Conservation (phyloP, 2,888 invertebrate genomes). For the Eupithecia inturbata region DNA sequence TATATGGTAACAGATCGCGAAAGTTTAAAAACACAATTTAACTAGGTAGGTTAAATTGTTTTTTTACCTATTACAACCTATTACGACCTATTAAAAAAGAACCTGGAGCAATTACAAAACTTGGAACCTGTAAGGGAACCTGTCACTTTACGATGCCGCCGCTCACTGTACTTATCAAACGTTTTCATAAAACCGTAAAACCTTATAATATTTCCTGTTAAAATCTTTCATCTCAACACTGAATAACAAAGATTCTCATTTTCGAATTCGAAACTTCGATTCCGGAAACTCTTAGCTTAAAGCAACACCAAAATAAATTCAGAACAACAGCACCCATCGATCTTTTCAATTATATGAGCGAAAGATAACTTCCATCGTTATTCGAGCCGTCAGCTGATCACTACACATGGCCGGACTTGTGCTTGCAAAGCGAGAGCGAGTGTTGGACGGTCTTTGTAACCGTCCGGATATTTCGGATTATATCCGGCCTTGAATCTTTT, state of each 20-base stretch:
- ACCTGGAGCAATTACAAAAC: neutral
- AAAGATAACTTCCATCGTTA: constrained; percentile 25
- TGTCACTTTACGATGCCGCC: neutral
- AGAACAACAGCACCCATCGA: constrained; percentile 28
- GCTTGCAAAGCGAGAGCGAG: constrained; percentile 27
- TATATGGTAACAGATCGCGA: too few relatives aligned
- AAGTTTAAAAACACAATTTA: too few relatives aligned
- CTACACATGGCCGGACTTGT: constrained; percentile 31
- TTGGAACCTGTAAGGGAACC: neutral
- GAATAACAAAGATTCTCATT: constrained; percentile 2
- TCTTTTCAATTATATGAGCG: constrained; percentile 26
- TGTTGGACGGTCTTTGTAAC: neutral
- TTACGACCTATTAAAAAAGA: neutral
- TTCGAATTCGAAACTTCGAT: neutral
- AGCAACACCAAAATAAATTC: constrained; percentile 17
- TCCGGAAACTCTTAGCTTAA: neutral
- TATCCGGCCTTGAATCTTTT: neutral
- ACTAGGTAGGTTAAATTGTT: too few relatives aligned
- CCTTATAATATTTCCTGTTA: neutral
- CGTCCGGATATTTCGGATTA: constrained; percentile 1
- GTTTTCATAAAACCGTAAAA: neutral
- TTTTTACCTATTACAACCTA: too few relatives aligned
- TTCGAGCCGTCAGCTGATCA: constrained; percentile 27
- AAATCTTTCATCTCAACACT: neutral
- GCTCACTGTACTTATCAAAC: neutral